A percentile compares a stretch with the other conserved stretches of the same genome.
Evolutionary conservation across 2,113 vertebrate species (phyloP).

Genomic region (Noturus placidus): DNA sequence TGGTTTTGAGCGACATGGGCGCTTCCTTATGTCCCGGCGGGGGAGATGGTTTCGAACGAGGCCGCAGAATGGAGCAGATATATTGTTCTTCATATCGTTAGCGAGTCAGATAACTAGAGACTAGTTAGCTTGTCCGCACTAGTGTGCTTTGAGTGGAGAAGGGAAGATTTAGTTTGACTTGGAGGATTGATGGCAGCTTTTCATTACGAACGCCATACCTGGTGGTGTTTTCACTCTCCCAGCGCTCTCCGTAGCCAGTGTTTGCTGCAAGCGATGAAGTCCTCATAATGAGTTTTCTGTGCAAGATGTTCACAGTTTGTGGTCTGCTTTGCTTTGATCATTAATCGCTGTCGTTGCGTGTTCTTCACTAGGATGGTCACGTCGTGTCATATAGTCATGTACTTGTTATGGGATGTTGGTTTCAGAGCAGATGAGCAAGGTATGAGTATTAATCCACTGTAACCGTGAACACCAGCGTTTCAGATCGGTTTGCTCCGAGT

Average conservation of each 20-base stretch:
- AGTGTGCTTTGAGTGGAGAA: neutral
- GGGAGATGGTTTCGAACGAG: neutral
- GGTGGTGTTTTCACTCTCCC: neutral
- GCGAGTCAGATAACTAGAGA: too few species aligned
- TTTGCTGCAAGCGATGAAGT: neutral
- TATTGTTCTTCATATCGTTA: neutral
- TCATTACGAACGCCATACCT: too few species aligned
- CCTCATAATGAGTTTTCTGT: neutral
- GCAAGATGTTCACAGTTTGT: neutral
- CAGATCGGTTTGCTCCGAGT: neutral
- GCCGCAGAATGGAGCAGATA: neutral
- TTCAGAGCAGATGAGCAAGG: neutral
- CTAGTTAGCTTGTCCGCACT: too few species aligned
- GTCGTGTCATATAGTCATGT: too few species aligned
- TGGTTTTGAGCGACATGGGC: neutral
- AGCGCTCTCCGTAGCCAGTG: too few species aligned
- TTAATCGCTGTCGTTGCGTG: too few species aligned
- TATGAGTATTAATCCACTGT: neutral
- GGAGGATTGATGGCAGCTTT: too few species aligned
- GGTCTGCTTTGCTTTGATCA: neutral
- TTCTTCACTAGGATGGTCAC: neutral
- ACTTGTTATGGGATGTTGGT: neutral
- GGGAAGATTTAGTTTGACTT: neutral
- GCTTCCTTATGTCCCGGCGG: neutral
- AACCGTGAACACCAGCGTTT: neutral